Evolutionary conservation across 2,888 invertebrate genomes (phyloP), one percentile per base, ranked within the genome.

Genomic region (Epinotia demarniana): DNA sequence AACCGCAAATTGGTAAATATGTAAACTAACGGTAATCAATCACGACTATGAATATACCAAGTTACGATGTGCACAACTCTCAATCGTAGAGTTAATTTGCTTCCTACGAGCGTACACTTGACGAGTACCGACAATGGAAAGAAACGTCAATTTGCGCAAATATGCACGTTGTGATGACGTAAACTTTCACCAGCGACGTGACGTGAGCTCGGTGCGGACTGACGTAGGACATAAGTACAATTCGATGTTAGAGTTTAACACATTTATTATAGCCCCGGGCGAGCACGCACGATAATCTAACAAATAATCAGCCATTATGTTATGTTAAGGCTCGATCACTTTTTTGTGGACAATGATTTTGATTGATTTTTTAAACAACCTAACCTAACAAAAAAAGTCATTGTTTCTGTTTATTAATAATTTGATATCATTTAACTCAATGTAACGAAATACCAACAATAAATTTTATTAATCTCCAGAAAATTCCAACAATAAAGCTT

Each of bases 111-210:
- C 53, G 53, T 53, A 53, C 19, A 61, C 49, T 78, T 77, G 78
- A 80, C 79, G 82, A 39, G 60, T 43, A 62, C 18, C 53, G 63
- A 73, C 77, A 80, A 78, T 82, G 76, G 81, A 78, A 83, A 81
- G 81, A 78, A 83, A 82, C 80, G 82, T 82, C 79, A 84, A 83
- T 89, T 86, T 87, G 81, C 79, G 83, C 81, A 84, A 85, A 88
- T 84, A 81, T 81, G 81, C 86, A 81, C 83, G 84, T 85, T 82
- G 82, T 78, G 83, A 84, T 89, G 87, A 89, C 83, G 86, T 85
- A 82, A 84, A 86, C 89, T 89, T 89, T 89, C 90, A 82, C 88
- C 64, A 19, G 19, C 55, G 33, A 66, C 69, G 76, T 64, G 66
- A 72, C 75, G 75, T 53, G 61, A 33, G 66, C 11, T 19, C 58